These are phyloP conservation scores for Diacarnus erythraeanus DNA, from an alignment of 37 sponge, comb jelly and placozoan genomes.

Conservation along the genomic window DNA sequence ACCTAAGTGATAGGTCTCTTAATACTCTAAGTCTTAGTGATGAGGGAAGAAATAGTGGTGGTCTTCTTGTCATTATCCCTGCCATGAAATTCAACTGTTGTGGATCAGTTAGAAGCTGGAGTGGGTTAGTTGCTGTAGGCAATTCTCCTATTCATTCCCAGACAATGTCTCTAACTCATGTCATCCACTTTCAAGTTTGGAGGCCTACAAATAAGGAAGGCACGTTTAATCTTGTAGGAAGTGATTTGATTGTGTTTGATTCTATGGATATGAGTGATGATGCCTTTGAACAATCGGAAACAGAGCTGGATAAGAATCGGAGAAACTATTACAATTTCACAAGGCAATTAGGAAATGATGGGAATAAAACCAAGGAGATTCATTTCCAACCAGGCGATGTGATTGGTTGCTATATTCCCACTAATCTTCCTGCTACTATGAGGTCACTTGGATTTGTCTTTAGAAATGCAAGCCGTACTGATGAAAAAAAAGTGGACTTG, in stretches of 20 bases:
- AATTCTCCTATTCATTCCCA: neutral
- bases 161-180: neutral
- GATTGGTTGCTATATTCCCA: neutral
- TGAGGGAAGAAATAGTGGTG: neutral
- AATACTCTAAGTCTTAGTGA: neutral
- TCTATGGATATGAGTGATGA: neutral
- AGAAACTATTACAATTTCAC: neutral
- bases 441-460: neutral
- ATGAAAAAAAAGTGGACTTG: neutral
- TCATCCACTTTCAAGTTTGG: slow-evolving; percentile 3
- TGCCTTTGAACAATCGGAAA: neutral
- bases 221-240: neutral
- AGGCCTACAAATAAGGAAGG: neutral
- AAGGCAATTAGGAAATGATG: neutral
- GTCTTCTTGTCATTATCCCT: neutral
- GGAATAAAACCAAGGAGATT: neutral
- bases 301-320: neutral
- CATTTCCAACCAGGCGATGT: neutral
- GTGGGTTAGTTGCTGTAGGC: neutral
- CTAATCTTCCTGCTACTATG: neutral
- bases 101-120: neutral
- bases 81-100: neutral
- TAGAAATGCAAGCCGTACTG: neutral
- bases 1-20: too few relatives aligned
- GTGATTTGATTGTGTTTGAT: neutral